phyloP scores from a whole-genome alignment of 2,113 vertebrate species.

The Archocentrus centrarchus region DNA sequence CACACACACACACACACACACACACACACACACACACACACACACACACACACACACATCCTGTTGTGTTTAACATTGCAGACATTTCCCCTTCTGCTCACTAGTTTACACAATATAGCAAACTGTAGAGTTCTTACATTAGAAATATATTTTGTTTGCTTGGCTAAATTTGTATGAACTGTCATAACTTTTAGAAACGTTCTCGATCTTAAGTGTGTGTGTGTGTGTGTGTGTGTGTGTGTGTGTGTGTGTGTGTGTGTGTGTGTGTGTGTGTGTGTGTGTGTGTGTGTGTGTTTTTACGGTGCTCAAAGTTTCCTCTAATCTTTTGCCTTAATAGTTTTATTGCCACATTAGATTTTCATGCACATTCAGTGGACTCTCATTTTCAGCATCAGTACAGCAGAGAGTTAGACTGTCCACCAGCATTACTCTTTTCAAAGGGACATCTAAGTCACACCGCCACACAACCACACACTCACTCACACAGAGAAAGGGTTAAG shows the following conservation, averaged over 20 bases:
- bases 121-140: not conserved
- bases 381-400: slow-evolving; percentile 48
- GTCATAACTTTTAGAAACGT: not conserved
- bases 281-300: not conserved
- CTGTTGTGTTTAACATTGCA: not conserved
- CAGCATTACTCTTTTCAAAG: slow-evolving; percentile 70
- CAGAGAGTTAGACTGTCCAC: slow-evolving; percentile 56
- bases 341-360: slow-evolving; percentile 21
- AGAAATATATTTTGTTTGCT: not conserved
- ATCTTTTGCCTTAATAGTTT: slow-evolving; percentile 26
- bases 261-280: no score
- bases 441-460: slow-evolving; percentile 58
- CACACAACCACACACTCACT: slow-evolving; percentile 35
- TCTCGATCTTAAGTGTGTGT: not conserved
- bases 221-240: no score
- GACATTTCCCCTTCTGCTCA: not conserved
- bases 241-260: not conserved
- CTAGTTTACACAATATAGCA: not conserved
- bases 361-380: slow-evolving; percentile 24
- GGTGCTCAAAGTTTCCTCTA: not conserved
- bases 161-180: not conserved
- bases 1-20: no score
- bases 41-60: no score
- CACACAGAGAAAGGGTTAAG: slow-evolving; percentile 75
- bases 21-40: no score